Base-by-base conservation (phyloP, 2,797 vertebrate species). In the Scolopax rusticola region DNA sequence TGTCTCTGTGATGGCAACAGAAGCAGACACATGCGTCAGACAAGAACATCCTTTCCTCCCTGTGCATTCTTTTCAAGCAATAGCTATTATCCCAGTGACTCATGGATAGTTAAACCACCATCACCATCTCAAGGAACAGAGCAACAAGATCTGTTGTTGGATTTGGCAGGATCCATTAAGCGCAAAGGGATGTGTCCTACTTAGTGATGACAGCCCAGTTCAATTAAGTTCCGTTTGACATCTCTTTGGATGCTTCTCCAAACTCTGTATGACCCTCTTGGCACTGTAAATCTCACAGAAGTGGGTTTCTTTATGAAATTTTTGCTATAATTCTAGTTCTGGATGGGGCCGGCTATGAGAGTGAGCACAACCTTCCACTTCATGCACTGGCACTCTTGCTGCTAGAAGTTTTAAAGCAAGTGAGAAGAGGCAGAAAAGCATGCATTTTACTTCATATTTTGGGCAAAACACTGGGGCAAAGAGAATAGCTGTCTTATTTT, bases 221-320 rank as follows among this genome's bases (percentile, higher is more conserved):
- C 88, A 93, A 91, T 95, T 92, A 96, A 83, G 53, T 91, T 95
- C 61, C 69, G 36, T 92, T 40, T 93, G 91, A 97, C 91, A 79
- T 95, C 70, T 90, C 75, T 84, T 92, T 97, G 89, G 92, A 93
- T 28, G 13, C 60, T 84, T 94, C 87, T 90, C 90, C 92, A 93
- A 96, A 91, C 43, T 90, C 82, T 75, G 43, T 84, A 65, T 38
- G 87, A 68, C 93, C 53, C 28, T 89, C 77, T 73, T 90, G 80
- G 95, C 87, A 50, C 68, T 33, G 63, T 80, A 95, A 82, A 95
- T 27, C 74, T 95, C 67, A 78, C 32, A 11, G 61, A 91, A 97
- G 36, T 6, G 13, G 59, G 54, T 93, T 97, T 96, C 74, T 93
- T 87, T 38, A 68, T 70, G 16, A 92, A 59, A 32, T 57, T 84